Percentiles rank a stretch among this genome's conserved stretches.
Conservation (phyloP, 2,888 invertebrate genomes). For the Harpagoxenus sublaevis region DNA sequence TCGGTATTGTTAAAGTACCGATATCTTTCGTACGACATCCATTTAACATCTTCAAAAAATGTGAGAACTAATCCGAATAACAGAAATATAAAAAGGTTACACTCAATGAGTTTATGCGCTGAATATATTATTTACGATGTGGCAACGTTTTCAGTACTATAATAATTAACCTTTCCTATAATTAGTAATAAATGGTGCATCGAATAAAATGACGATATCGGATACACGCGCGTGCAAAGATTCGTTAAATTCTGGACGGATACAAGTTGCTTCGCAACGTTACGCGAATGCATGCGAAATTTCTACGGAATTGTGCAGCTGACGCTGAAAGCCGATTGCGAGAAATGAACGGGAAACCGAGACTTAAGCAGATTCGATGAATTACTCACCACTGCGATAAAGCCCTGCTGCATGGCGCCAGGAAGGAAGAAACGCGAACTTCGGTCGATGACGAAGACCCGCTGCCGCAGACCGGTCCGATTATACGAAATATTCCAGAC, state of each 20-base stretch:
- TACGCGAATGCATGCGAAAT: slow-evolving; percentile 12
- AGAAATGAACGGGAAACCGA: slow-evolving; percentile 30
- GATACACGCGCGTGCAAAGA: neutral
- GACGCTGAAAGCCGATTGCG: slow-evolving; percentile 32
- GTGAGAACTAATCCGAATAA: too few relatives aligned
- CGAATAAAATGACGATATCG: neutral
- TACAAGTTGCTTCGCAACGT: neutral
- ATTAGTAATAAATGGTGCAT: neutral
- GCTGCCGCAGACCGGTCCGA: neutral
- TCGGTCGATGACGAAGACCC: slow-evolving; percentile 27
- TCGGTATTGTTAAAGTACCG: too few relatives aligned
- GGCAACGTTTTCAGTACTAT: too few relatives aligned
- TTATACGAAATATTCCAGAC: neutral
- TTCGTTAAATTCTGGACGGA: neutral
- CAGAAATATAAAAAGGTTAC: neutral
- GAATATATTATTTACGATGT: neutral
- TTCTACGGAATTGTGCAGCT: slow-evolving; percentile 17
- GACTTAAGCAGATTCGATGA: slow-evolving; percentile 15
- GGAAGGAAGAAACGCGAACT: slow-evolving; percentile 39
- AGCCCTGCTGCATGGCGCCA: neutral
- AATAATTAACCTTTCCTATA: neutral
- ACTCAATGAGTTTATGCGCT: neutral
- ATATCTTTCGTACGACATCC: too few relatives aligned
- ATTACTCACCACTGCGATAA: slow-evolving; percentile 38
- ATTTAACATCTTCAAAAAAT: too few relatives aligned